These are phyloP conservation scores for Dendrocopos noguchii DNA, from an alignment of 2,113 vertebrate genomes.

Conservation along the genomic window DNA sequence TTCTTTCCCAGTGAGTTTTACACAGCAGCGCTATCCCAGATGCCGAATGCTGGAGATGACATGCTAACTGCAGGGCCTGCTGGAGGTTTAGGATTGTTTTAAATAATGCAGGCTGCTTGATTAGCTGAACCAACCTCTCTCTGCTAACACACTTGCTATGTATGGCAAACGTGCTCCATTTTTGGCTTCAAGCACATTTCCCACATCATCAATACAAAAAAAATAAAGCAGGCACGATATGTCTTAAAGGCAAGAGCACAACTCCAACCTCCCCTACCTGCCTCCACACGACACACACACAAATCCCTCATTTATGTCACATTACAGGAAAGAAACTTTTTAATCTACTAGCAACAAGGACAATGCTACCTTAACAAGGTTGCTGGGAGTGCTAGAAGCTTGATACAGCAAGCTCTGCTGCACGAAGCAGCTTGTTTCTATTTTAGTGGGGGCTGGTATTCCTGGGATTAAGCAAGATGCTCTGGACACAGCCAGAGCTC, in stretches of 20 bases:
- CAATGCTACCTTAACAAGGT: not conserved
- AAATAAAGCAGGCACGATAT: not conserved
- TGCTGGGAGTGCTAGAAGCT: not conserved
- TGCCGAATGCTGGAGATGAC: not conserved
- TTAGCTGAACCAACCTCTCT: not conserved
- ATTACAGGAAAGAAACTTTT: not conserved
- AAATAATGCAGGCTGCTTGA: not conserved
- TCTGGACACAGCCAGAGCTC: not conserved
- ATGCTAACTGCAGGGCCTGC: not conserved
- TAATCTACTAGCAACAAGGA: not conserved
- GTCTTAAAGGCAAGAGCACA: not conserved
- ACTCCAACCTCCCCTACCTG: not conserved
- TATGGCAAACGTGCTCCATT: not conserved
- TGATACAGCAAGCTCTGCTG: conserved; percentile 8
- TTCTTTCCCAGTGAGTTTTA: not conserved
- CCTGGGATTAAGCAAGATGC: not conserved
- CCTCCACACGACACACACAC: not conserved
- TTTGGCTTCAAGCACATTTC: not conserved
- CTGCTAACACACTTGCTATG: not conserved
- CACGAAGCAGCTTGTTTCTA: conserved; percentile 48
- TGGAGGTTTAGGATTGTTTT: not conserved
- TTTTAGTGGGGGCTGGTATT: conserved; percentile 37
- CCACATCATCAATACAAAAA: not conserved
- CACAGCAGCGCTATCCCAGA: not conserved
- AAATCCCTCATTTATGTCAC: not conserved